Conservation (phyloP, 1,140 invertebrate species). For the Paraescarpia echinospica region DNA sequence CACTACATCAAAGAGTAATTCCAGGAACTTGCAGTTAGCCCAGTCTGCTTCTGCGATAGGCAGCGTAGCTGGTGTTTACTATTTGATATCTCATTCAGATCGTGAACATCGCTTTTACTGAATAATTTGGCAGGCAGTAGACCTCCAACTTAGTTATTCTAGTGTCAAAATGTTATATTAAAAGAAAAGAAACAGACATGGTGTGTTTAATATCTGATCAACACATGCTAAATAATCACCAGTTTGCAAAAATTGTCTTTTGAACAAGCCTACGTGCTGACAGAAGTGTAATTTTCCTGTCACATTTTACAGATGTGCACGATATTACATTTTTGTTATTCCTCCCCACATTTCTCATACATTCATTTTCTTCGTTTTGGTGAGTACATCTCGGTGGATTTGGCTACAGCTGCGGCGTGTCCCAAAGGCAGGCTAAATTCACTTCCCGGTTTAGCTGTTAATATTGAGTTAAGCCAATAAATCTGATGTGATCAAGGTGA, state of each 20-base stretch:
- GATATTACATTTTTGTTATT: background rate
- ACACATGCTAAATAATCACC: background rate
- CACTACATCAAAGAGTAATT: no score
- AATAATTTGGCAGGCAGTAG: no score
- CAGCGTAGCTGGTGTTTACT: no score
- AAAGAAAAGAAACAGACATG: no score
- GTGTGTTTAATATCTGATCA: background rate
- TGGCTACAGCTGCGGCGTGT: background rate
- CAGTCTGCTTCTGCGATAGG: no score
- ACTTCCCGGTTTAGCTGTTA: background rate
- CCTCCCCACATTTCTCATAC: background rate
- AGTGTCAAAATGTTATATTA: no score
- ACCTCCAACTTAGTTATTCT: no score
- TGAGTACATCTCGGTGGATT: background rate
- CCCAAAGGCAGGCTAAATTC: background rate
- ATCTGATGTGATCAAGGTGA: background rate
- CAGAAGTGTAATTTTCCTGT: background rate
- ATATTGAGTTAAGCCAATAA: conserved; percentile 1
- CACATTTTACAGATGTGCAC: background rate
- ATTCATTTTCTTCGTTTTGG: background rate
- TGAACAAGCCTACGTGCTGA: background rate
- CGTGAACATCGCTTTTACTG: no score
- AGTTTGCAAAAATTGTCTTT: background rate
- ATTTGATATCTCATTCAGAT: no score
- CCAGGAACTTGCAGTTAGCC: no score